phyloP scores from a whole-genome alignment of 2,797 vertebrate genomes.

The Adelosebastes latens region DNA sequence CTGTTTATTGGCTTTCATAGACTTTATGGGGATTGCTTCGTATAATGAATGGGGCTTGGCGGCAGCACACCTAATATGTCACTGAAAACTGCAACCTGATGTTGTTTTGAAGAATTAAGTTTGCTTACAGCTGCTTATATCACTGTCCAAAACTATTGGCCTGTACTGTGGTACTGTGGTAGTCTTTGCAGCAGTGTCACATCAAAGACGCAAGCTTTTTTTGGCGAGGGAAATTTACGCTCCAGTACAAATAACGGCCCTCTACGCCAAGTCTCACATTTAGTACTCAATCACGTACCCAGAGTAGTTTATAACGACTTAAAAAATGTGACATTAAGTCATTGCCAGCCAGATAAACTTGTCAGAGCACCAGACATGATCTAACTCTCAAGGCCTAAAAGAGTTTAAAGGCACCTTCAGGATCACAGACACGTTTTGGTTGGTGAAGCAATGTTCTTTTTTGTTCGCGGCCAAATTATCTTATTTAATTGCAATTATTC shows the following conservation, averaged over 20 bases:
- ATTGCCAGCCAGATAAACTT: conserved; percentile 36
- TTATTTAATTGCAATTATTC: conserved; percentile 46
- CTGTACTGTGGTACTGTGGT: neutral
- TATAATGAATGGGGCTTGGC: conserved; percentile 26
- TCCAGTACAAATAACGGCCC: conserved; percentile 23
- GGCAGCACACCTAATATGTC: conserved; percentile 11
- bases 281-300: conserved; percentile 25
- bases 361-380: conserved; percentile 22
- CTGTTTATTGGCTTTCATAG: conserved; percentile 42
- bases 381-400: conserved; percentile 16
- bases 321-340: conserved; percentile 45
- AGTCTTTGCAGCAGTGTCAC: neutral
- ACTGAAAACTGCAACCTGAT: conserved; percentile 20
- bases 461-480: conserved; percentile 17
- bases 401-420: conserved; percentile 19
- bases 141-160: conserved; percentile 13
- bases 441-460: conserved; percentile 22
- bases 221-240: conserved; percentile 32
- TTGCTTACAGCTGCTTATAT: conserved; percentile 13
- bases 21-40: conserved; percentile 31
- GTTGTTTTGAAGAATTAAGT: conserved; percentile 21
- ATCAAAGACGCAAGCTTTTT: conserved; percentile 15
- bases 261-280: conserved; percentile 18
- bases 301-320: conserved; percentile 38
- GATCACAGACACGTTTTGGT: neutral